phyloP scores from a whole-genome alignment of 2,113 vertebrate species.

The Phaetusa simplex region DNA sequence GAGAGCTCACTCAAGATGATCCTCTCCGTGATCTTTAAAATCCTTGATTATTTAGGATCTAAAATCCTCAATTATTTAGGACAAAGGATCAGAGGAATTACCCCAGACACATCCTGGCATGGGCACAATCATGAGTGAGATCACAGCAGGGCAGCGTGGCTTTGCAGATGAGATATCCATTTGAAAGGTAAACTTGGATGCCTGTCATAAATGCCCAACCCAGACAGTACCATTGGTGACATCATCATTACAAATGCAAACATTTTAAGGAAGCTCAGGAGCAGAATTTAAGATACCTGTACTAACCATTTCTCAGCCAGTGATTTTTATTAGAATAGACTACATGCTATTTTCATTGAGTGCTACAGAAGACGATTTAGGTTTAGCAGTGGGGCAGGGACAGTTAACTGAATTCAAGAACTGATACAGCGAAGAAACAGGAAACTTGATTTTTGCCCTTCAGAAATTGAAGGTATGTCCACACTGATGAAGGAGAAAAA shows the following conservation, averaged over 20 bases:
- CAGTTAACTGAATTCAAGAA: not conserved
- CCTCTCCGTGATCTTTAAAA: no score
- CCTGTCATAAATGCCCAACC: not conserved
- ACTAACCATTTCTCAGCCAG: not conserved
- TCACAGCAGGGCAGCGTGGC: not conserved
- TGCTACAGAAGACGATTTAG: not conserved
- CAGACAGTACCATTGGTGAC: fast-evolving
- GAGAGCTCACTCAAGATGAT: no score
- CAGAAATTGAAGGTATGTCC: not conserved
- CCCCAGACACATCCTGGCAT: not conserved
- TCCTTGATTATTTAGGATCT: no score
- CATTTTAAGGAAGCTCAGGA: not conserved
- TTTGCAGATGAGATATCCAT: not conserved
- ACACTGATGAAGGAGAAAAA: not conserved
- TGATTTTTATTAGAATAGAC: not conserved
- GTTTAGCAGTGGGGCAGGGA: not conserved
- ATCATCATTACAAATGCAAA: not conserved
- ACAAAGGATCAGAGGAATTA: not conserved
- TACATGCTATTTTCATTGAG: not conserved
- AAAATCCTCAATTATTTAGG: not conserved
- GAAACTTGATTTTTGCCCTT: not conserved
- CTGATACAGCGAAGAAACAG: not conserved
- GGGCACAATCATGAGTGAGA: not conserved
- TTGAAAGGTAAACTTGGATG: not conserved
- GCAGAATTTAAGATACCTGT: not conserved